Percentiles rank a stretch among this genome's conserved stretches.
phyloP scores from a whole-genome alignment of 2,113 vertebrate genomes.

The Mormyrus lacerda region DNA sequence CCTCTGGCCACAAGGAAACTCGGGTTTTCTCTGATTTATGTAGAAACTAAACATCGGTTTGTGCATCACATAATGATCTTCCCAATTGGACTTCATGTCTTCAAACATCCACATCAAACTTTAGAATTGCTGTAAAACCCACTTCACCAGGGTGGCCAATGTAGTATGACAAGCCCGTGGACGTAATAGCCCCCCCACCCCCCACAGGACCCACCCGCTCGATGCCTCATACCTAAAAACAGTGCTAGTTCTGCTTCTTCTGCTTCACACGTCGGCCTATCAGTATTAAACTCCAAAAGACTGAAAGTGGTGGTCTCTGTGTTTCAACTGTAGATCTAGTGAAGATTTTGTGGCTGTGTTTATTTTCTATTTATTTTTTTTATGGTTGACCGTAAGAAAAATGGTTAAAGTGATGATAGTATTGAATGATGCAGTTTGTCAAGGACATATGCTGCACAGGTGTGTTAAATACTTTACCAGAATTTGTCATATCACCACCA shows the following conservation, averaged over 20 bases:
- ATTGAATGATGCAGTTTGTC: slow-evolving; percentile 42
- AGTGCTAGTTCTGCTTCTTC: not conserved
- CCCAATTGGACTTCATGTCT: not conserved
- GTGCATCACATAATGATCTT: not conserved
- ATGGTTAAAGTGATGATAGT: slow-evolving; percentile 26
- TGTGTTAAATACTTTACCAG: slow-evolving; percentile 37
- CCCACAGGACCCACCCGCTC: not conserved
- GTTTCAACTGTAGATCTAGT: slow-evolving; percentile 57
- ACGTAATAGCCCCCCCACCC: not conserved
- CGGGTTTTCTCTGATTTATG: not conserved
- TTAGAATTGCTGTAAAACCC: not conserved
- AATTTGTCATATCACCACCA: slow-evolving; percentile 40
- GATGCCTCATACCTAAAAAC: not conserved
- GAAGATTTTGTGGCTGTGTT: slow-evolving; percentile 53
- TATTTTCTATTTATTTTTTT: slow-evolving; percentile 54
- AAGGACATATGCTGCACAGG: slow-evolving; percentile 49
- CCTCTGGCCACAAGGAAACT: not conserved
- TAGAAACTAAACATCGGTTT: not conserved
- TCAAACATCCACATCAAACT: not conserved
- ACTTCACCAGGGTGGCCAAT: not conserved
- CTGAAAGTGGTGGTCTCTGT: slow-evolving; percentile 54
- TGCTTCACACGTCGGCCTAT: slow-evolving; percentile 27
- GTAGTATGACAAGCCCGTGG: not conserved
- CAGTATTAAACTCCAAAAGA: slow-evolving; percentile 55
- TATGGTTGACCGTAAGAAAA: slow-evolving; percentile 51